Conservation (phyloP, 2,113 vertebrate species). For the Tapirus terrestris region DNA sequence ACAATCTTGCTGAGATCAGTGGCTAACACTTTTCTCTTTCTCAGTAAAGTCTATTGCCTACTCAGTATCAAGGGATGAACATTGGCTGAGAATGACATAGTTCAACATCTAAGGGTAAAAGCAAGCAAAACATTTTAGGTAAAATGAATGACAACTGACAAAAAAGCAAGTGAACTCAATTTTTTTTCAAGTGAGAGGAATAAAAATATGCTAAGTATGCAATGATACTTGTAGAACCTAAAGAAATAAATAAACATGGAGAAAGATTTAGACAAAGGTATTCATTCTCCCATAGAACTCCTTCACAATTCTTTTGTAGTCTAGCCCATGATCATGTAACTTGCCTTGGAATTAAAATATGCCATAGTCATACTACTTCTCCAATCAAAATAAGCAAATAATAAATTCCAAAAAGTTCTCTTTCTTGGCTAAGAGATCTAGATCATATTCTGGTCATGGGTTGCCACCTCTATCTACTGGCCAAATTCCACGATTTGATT, state of each 20-base stretch:
- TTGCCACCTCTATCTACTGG: conserved; percentile 2
- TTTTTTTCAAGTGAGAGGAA: conserved; percentile 81
- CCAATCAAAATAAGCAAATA: conserved; percentile 30
- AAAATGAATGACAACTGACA: conserved; percentile 86
- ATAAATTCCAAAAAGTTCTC: not conserved
- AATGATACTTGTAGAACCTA: conserved; percentile 77
- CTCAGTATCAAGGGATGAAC: conserved; percentile 82
- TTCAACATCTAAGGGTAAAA: conserved; percentile 84
- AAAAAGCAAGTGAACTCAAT: conserved; percentile 82
- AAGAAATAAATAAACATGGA: conserved; percentile 77
- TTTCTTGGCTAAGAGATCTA: conserved; percentile 31
- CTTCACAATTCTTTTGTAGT: not conserved
- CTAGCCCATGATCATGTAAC: not conserved
- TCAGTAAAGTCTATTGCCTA: conserved; percentile 87
- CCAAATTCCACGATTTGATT: conserved; percentile 10
- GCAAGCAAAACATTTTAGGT: conserved; percentile 83
- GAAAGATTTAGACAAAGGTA: conserved; percentile 49
- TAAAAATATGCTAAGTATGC: conserved; percentile 84
- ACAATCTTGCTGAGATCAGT: conserved; percentile 87
- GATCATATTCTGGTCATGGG: conserved; percentile 7
- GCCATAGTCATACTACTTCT: not conserved
- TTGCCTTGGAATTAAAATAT: not conserved
- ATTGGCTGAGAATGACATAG: conserved; percentile 84
- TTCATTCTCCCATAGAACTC: not conserved
- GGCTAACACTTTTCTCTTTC: conserved; percentile 87